Evolutionary conservation across 2,797 vertebrate genomes (phyloP).

Genomic region (Bradypus variegatus): DNA sequence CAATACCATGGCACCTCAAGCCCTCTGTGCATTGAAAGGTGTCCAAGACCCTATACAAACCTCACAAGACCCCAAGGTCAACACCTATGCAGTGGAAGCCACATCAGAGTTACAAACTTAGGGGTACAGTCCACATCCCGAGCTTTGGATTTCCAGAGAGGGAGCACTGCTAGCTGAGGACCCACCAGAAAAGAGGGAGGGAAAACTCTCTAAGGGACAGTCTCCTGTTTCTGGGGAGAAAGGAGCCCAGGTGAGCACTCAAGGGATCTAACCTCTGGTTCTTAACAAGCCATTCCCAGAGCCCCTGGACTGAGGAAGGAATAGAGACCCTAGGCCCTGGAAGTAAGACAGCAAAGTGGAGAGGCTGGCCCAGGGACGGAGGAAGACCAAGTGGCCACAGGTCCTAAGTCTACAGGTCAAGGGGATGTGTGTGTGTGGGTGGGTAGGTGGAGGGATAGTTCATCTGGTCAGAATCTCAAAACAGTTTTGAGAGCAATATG

Average conservation of each 20-base stretch:
- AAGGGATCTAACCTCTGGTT: neutral
- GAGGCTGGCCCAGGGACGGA: neutral
- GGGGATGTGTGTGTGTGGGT: neutral
- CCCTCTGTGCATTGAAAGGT: neutral
- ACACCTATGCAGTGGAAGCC: neutral
- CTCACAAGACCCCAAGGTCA: neutral
- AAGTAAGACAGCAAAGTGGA: neutral
- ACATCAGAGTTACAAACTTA: neutral
- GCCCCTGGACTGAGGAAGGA: neutral
- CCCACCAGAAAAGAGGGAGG: neutral
- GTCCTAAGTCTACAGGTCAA: neutral
- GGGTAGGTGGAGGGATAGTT: neutral
- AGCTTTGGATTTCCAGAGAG: neutral
- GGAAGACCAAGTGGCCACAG: neutral
- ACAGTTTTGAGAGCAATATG: neutral
- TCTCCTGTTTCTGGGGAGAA: neutral
- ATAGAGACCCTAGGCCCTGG: neutral
- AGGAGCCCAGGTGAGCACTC: neutral
- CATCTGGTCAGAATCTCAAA: neutral
- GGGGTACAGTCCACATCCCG: neutral
- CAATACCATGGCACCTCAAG: neutral
- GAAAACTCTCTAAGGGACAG: neutral
- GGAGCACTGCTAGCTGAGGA: neutral
- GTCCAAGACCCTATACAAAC: neutral
- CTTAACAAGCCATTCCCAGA: constrained; percentile 6